phyloP scores from a whole-genome alignment of 1,140 invertebrate genomes.

The Bombus confusus region DNA sequence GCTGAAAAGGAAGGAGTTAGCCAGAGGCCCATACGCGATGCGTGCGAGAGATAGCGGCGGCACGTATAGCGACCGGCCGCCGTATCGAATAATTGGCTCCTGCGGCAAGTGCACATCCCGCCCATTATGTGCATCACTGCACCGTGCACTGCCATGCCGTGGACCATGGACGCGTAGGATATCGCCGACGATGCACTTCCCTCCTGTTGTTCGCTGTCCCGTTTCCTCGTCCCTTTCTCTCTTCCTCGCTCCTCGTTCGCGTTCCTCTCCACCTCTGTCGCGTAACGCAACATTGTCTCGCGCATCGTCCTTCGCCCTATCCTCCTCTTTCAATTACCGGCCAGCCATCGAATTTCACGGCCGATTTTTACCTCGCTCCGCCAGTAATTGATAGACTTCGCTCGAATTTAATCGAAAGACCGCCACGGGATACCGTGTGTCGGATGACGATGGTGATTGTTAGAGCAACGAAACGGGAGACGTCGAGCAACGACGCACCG shows the following conservation, averaged over 20 bases:
- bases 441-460: too few relatives aligned
- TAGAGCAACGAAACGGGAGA: not conserved
- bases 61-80: constrained; percentile 76
- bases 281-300: constrained; percentile 37
- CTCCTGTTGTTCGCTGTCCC: constrained; percentile 45
- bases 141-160: constrained; percentile 68
- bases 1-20: constrained; percentile 62
- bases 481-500: too few relatives aligned
- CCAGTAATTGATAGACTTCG: constrained; percentile 8
- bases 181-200: constrained; percentile 63
- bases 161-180: constrained; percentile 55
- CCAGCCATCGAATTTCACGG: constrained; percentile 17
- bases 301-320: constrained; percentile 16
- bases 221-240: not conserved
- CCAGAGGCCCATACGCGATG: constrained; percentile 75
- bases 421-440: not conserved
- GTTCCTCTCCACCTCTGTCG: constrained; percentile 23
- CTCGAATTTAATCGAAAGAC: not conserved
- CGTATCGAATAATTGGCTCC: constrained; percentile 83
- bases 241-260: constrained; percentile 39
- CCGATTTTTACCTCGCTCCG: constrained; percentile 4
- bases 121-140: constrained; percentile 81
- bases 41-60: constrained; percentile 78
- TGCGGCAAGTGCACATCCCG: constrained; percentile 82
- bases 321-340: constrained; percentile 16